Evolutionary conservation across 1,140 invertebrate genomes (phyloP), one percentile per base, ranked within the genome.

Genomic region (Hycleus phaleratus): DNA sequence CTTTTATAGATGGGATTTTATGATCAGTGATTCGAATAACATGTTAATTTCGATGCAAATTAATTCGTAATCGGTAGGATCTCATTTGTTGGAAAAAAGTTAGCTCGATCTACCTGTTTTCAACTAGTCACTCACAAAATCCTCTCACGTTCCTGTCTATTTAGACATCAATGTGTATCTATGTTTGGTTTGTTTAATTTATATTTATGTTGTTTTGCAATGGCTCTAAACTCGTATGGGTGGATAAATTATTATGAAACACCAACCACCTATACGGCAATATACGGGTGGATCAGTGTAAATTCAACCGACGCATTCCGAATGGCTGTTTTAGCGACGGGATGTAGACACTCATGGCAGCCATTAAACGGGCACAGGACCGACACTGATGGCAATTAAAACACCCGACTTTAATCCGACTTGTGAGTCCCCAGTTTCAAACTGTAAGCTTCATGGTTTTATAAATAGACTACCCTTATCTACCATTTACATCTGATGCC

Each of bases 381-480:
- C 38, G 56, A 38, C 54, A 42, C 49, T 40, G 53, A 25, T 26
- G 50, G 58, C 58, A 63, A 63, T 63, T 63, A 63, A 63, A 63
- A 38, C 47, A 7, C 32, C 54, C 44, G 48, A 49, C 51, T 53
- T 63, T 60, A 63, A 60, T 59, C 61, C 61, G 9, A 46, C 46
- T 47, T 18, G 52, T 55, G 60, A 49, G 12, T 46, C 52, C 53
- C 58, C 49, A 49, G 32, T 18, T 18, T 18, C 18, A 46, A 39
- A 60, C 52, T 49, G 25, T 53, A 32, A 40, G 61, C 4, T 32
- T 32, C 32, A 32, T 3, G 32, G 32, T 32, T 56, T 56, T 59
- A 63, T 56, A 63, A 59, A 63, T 63, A 60, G 58, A 47, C 46
- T 56, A 46, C 58, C 54, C 61, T 49, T 59, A 52, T 63, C 48